Conservation (phyloP, 53 echinoderm and acorn worm genomes). For the Stichopus horrens region DNA sequence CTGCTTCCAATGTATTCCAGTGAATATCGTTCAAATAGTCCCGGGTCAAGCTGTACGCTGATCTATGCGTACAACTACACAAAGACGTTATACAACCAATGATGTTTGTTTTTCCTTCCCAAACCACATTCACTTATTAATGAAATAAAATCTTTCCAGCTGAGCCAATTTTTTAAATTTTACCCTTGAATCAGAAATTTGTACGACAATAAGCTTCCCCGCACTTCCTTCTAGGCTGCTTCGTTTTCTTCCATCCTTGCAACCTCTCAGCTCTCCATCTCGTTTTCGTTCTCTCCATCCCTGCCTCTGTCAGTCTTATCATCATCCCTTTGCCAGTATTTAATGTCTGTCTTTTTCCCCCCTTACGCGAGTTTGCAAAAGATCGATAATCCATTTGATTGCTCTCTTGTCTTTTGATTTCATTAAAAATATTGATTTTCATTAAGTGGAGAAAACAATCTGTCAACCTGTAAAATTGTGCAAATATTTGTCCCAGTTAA, state of each 20-base stretch:
- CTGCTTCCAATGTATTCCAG: no score
- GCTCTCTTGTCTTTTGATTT: constrained; percentile 2
- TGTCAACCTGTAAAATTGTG: constrained; percentile 7
- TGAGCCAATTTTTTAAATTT: neutral
- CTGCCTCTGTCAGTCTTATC: neutral
- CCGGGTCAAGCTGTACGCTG: no score
- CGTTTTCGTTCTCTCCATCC: neutral
- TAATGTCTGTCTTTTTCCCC: neutral
- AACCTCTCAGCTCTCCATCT: neutral
- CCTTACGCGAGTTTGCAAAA: neutral
- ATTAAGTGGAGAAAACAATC: neutral
- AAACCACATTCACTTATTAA: no score
- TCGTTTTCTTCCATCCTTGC: neutral
- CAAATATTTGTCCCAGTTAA: constrained; percentile 34
- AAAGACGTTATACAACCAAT: no score
- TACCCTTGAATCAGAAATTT: neutral
- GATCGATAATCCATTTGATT: constrained; percentile 8
- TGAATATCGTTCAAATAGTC: no score
- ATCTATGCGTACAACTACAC: no score
- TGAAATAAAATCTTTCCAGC: neutral
- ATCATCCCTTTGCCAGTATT: neutral
- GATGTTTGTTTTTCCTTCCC: no score
- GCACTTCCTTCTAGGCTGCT: neutral
- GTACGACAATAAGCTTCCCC: neutral
- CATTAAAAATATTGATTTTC: neutral